phyloP scores from a whole-genome alignment of 2,113 vertebrate species.

The Boleophthalmus pectinirostris region DNA sequence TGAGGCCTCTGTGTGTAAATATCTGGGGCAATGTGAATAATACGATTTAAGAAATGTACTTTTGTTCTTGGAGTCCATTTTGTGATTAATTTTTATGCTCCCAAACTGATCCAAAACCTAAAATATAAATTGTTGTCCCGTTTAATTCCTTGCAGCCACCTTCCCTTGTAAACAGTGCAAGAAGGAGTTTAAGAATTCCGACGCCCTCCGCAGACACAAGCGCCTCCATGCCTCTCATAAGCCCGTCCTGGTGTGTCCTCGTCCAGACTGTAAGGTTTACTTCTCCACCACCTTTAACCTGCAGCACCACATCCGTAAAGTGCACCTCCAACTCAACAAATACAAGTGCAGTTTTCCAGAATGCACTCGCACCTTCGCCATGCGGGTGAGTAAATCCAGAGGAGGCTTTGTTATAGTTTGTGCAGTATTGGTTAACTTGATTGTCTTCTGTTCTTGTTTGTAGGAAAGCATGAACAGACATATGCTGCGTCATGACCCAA shows the following conservation, averaged over 20 bases:
- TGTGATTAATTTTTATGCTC: no score
- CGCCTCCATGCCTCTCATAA: slow-evolving; percentile 69
- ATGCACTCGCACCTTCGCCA: slow-evolving; percentile 75
- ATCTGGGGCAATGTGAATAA: no score
- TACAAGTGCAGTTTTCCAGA: slow-evolving; percentile 74
- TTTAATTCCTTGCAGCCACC: slow-evolving; percentile 28
- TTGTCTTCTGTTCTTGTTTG: neutral
- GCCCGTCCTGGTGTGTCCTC: slow-evolving; percentile 73
- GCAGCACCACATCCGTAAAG: slow-evolving; percentile 82
- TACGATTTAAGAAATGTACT: no score
- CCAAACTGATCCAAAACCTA: no score
- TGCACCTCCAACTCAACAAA: slow-evolving; percentile 77
- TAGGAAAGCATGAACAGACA: slow-evolving; percentile 81
- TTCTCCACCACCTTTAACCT: slow-evolving; percentile 83
- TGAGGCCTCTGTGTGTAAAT: no score
- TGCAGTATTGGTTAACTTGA: neutral
- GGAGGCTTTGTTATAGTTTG: fast-evolving
- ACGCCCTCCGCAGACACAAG: slow-evolving; percentile 71
- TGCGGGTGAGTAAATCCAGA: slow-evolving; percentile 66
- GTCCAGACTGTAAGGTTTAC: slow-evolving; percentile 71
- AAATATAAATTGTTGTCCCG: no score
- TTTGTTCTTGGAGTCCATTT: no score
- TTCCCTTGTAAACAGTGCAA: slow-evolving; percentile 71
- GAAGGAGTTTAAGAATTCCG: slow-evolving; percentile 65
- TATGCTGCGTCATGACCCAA: slow-evolving; percentile 74